Evolutionary conservation across 53 echinoderm and acorn worm genomes (phyloP), one percentile per base, ranked within the genome.

Genomic region (Paracentrotus lividus): DNA sequence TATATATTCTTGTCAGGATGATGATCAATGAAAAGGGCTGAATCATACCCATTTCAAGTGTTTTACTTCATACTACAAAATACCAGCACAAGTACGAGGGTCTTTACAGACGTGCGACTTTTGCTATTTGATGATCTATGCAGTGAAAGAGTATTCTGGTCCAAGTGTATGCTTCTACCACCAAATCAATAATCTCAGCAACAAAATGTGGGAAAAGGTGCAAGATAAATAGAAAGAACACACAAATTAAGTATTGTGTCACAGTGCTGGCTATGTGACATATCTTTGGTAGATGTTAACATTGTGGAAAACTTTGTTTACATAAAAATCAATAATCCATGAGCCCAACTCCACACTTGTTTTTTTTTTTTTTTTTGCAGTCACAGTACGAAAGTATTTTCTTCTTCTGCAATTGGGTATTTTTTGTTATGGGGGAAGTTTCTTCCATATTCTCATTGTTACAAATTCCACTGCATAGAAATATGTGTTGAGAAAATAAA

Each of bases 1-100:
- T 81, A 10, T 47, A 81, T 27, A 27, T 20, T 47, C 24, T 27
- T 27, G 26, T 81, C 27, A n/a, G 26, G 81, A 81, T 26, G 24
- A 81, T 81, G 47, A 81, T 81, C 81, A 81, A 81, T 81, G 81
- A 81, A 45, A 45, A 23, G 20, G n/a, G 27, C 81, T 81, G 81
- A 81, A 81, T 81, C 81, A 81, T 47, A n/a, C 81, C 81, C 10
- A 5, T n/a, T 81, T 26, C 47, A 81, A 81, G 81, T 45, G 44
- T 6, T 81, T 6, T 44, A 24, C 45, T 24, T n/a, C 81, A 81
- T 27, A 81, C 47, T 13, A 24, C 10, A 40, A 40, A 40, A 36
- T 38, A 36, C 72, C 13, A 47, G 81, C 81, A 26, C 81, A 81
- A 7, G 81, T 10, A 44, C 47, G 26, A 81, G 81, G 8, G 47